Percentiles rank a stretch among this genome's conserved stretches.
Evolutionary conservation across 2,888 invertebrate genomes (phyloP).

Genomic region (Amblyteles armatorius): DNA sequence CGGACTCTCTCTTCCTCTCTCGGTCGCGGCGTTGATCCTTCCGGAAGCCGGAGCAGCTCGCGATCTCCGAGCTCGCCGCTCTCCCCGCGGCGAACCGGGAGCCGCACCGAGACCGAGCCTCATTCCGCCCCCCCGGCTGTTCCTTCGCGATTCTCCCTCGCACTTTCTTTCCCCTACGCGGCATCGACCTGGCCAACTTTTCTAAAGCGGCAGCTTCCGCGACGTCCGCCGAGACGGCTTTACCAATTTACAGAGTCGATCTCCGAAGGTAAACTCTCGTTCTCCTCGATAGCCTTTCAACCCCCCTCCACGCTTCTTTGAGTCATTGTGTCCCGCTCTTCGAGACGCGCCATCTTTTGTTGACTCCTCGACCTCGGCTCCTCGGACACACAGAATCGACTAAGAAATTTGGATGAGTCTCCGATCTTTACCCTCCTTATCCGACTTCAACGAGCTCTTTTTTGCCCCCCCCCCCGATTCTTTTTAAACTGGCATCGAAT

Average conservation of each 20-base stretch:
- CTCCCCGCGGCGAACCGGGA: constrained; percentile 39
- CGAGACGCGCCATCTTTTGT: constrained; percentile 58
- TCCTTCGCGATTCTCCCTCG: constrained; percentile 47
- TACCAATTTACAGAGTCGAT: constrained; percentile 66
- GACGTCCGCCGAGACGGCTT: constrained; percentile 53
- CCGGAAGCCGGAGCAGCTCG: constrained; percentile 25
- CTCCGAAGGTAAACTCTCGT: constrained; percentile 29
- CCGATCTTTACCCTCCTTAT: not conserved
- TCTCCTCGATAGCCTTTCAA: not conserved
- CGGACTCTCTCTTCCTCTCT: not conserved
- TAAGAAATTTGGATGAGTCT: constrained; percentile 60
- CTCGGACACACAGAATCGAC: constrained; percentile 58
- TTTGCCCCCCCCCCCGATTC: constrained; percentile 24
- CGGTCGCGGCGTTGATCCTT: not conserved
- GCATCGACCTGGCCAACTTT: constrained; percentile 52
- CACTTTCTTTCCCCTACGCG: constrained; percentile 37
- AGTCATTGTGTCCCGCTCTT: constrained; percentile 57
- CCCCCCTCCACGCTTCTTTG: constrained; percentile 13
- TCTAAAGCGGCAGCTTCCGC: constrained; percentile 37
- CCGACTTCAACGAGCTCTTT: constrained; percentile 18
- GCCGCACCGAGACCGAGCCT: not conserved
- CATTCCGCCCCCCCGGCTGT: constrained; percentile 20
- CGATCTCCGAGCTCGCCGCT: constrained; percentile 28
- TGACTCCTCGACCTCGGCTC: constrained; percentile 17
- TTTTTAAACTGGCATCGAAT: constrained; percentile 19